phyloP scores from a whole-genome alignment of 2,888 invertebrate species.

The Rhyacophila evoluta region DNA sequence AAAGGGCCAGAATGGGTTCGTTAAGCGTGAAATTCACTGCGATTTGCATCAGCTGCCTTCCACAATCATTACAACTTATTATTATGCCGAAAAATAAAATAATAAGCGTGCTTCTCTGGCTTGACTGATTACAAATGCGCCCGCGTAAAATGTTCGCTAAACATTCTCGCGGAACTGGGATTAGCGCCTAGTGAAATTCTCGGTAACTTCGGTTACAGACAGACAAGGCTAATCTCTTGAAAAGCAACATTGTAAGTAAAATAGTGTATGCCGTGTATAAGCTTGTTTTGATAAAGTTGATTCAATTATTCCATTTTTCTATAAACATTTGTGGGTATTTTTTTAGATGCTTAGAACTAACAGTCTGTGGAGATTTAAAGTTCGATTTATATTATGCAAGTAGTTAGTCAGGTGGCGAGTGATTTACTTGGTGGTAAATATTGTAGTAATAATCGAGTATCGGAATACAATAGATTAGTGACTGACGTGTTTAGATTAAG shows the following conservation, averaged over 20 bases:
- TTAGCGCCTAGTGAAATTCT: slow-evolving; percentile 3
- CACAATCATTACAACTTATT: slow-evolving; percentile 18
- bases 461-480: too few species aligned
- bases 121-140: slow-evolving; percentile 18
- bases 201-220: not conserved
- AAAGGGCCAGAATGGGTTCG: not conserved
- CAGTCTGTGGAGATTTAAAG: too few species aligned
- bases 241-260: not conserved
- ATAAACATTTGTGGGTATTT: too few species aligned
- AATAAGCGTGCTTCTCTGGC: not conserved
- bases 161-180: not conserved
- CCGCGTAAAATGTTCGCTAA: not conserved
- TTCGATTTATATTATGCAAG: too few species aligned
- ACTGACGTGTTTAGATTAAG: too few species aligned
- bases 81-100: not conserved
- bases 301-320: too few species aligned
- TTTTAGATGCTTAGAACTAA: too few species aligned
- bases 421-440: too few species aligned
- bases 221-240: not conserved
- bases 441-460: too few species aligned
- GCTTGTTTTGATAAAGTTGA: too few species aligned
- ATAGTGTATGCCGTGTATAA: too few species aligned
- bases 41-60: slow-evolving; percentile 4
- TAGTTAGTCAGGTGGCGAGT: too few species aligned
- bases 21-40: slow-evolving; percentile 7